Percentiles rank a stretch among this genome's conserved stretches.
Evolutionary conservation across 2,113 vertebrate genomes (phyloP).

Genomic region (Ovis canadensis): DNA sequence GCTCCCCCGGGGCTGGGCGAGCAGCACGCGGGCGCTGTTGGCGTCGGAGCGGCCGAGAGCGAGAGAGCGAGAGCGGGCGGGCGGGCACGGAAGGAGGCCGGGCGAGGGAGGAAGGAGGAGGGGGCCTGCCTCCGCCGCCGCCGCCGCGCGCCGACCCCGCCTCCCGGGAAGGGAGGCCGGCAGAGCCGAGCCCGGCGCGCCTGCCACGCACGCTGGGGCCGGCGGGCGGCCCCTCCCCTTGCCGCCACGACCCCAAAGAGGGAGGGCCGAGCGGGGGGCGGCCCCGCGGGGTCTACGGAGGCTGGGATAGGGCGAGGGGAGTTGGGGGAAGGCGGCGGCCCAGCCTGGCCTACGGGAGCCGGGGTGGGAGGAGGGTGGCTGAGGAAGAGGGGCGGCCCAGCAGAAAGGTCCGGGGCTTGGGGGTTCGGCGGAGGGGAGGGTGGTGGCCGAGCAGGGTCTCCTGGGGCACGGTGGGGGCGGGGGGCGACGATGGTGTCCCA

Average conservation of each 20-base stretch:
- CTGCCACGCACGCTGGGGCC: constrained; percentile 68
- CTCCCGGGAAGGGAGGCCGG: constrained; percentile 53
- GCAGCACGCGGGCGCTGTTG: constrained; percentile 20
- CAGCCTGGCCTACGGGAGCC: neutral
- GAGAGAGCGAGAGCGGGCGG: neutral
- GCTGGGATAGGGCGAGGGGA: neutral
- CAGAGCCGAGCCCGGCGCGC: neutral
- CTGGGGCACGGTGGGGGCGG: neutral
- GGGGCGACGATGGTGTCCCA: neutral
- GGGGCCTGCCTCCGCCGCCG: neutral
- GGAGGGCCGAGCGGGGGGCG: neutral
- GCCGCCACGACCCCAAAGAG: constrained; percentile 27
- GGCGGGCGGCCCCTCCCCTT: constrained; percentile 12
- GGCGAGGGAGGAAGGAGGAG: neutral
- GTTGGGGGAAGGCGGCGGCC: neutral
- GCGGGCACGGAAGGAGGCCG: constrained; percentile 14
- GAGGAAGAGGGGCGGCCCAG: too few species aligned
- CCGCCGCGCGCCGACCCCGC: constrained; percentile 62
- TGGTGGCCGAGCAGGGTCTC: accelerated
- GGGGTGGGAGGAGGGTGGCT: neutral
- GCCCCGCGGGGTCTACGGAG: accelerated
- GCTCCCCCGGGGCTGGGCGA: neutral
- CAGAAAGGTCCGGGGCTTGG: neutral
- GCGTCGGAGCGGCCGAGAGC: constrained; percentile 56
- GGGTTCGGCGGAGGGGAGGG: neutral